Evolutionary conservation across 1,140 invertebrate species (phyloP).

Genomic region (Rhagoletis zephyria): DNA sequence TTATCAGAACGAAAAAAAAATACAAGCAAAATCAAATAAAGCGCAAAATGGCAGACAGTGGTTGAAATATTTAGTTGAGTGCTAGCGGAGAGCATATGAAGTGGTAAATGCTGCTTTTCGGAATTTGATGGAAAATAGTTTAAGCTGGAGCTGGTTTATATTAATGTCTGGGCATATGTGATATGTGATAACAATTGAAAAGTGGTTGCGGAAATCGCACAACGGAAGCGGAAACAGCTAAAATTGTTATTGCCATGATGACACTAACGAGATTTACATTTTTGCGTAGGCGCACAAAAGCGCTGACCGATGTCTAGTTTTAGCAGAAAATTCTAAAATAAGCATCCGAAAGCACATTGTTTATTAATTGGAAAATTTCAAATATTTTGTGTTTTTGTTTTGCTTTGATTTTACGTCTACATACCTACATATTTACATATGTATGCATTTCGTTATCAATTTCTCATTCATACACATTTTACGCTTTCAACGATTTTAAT

Average conservation of each 20-base stretch:
- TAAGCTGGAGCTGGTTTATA: too few relatives aligned
- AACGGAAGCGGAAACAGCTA: constrained; percentile 23
- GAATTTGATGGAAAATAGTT: too few relatives aligned
- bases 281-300: not conserved
- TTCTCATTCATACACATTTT: not conserved
- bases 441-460: not conserved
- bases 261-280: constrained; percentile 45
- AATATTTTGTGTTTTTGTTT: not conserved
- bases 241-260: constrained; percentile 32
- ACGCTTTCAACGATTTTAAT: not conserved
- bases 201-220: constrained; percentile 22
- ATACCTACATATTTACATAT: too few relatives aligned
- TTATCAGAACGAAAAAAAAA: not conserved
- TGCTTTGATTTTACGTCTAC: not conserved
- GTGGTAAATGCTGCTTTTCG: not conserved
- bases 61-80: constrained; percentile 21
- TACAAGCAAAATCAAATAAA: not conserved
- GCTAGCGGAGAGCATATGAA: not conserved
- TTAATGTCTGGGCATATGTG: too few relatives aligned
- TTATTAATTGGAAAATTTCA: not conserved
- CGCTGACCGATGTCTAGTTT: not conserved
- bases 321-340: not conserved
- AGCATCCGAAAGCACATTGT: not conserved
- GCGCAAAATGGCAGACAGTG: not conserved
- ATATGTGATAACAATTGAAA: not conserved